Base-by-base conservation (phyloP, 1,140 invertebrate genomes). In the Drosophila kepulauana region DNA sequence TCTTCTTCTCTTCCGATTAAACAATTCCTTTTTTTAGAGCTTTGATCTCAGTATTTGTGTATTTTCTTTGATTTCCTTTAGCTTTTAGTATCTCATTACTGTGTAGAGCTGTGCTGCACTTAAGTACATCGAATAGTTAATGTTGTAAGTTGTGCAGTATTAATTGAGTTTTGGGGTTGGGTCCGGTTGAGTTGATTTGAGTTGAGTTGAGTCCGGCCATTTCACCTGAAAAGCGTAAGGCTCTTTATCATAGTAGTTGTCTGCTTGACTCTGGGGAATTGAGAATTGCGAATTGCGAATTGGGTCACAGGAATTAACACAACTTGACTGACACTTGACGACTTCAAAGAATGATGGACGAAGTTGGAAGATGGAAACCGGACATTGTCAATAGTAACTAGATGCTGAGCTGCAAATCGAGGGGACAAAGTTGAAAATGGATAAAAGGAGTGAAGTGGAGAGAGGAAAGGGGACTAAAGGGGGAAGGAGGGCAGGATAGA, bases 351-450 rank as follows among this genome's bases (percentile, higher is more conserved):
- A 10, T 38, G 35, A 38, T 38, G 35, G 35, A 38, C 7, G 35
- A 38, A 38, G 35, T 38, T 38, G 4, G 8, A n/a, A 20, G 28
- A 2, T 25, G 20, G 35, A 38, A 38, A 30, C 13, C 13, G 15
- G 30, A 51, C 33, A 51, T 38, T 63, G 46, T 38, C 11, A 51
- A 63, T 57, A 35, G 33, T 38, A 63, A 63, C 10, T 38, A 28
- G 57, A 16, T 58, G 56, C 15, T 10, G 13, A 20, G 13, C 25
- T 20, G 11, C 20, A 28, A 25, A n/a, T 4, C 4, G 10, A 7
- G 28, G 1, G 11, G 15, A 25, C 16, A 30, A 28, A 30, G 45
- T 13, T 28, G 8, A 33, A 59, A 25, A 25, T 25, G 20, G 20
- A 8, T 5, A n/a, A 11, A 10, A 59, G 41, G 20, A 25, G 20